Evolutionary conservation across 2,113 vertebrate genomes (phyloP), one percentile per base, ranked within the genome.

Genomic region (Meles meles): DNA sequence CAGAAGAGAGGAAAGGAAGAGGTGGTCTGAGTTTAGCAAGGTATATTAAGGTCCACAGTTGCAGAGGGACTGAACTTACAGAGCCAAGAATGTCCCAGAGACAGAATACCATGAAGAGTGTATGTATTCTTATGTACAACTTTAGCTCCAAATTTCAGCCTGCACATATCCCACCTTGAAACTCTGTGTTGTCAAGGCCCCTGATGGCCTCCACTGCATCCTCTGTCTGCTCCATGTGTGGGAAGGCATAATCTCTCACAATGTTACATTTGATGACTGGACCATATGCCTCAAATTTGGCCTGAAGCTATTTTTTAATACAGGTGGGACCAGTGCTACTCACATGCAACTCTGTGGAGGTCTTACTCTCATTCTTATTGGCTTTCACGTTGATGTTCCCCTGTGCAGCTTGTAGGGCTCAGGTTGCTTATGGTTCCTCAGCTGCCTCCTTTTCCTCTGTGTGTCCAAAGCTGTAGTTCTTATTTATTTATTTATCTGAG

Each of bases 201-300:
- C 99, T 99, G 98, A 99, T 99, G 98, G 99, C 99, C 98, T 99
- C 99, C 97, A 99, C 99, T 3, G 99, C 99, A 42, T 99, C 99
- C 96, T 99, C 99, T 21, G 99, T 99, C 67, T 99, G 98, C 97
- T 99, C 99, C 99, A 99, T 99, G 98, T 99, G 99, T 81, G 99
- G 99, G 94, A 99, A 99, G 71, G 99, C 99, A 90, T 99, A 99
- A 98, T 99, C 99, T 98, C 99, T 99, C 20, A 99, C 99, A 97
- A 99, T 99, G 98, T 99, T 99, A 77, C 99, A 99, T 98, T 99
- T 99, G 52, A 99, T 98, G 86, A 99, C 99, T 0, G 99, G 93
- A 17, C 99, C 99, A 31, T 99, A 99, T 98, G 99, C 99, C 97
- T 99, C 99, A 85, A 99, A 99, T 96, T 99, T 99, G 98, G 99